Percentiles rank a stretch among this genome's conserved stretches.
Evolutionary conservation across 2,888 invertebrate genomes (phyloP).

Genomic region (Erebia ligea): DNA sequence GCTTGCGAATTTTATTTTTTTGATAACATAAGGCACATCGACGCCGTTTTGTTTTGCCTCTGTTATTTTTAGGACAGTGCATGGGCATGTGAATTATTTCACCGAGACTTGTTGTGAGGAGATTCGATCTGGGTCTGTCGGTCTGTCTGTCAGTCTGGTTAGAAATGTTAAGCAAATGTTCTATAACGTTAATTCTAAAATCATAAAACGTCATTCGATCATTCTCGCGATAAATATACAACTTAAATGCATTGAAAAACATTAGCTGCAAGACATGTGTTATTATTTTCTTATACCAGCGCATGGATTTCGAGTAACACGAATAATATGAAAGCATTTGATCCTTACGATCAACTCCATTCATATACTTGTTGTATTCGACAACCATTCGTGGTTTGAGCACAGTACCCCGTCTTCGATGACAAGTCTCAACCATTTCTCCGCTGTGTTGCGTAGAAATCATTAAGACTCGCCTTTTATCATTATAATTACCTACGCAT

Average conservation of each 20-base stretch:
- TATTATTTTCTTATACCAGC: neutral
- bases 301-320: neutral
- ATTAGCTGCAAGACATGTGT: neutral
- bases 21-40: too few species aligned
- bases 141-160: too few species aligned
- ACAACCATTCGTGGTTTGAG: neutral
- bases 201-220: neutral
- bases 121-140: too few species aligned
- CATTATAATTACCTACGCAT: neutral
- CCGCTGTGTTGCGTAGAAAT: neutral
- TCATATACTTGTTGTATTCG: slow-evolving; percentile 1
- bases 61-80: too few species aligned
- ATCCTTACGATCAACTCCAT: neutral
- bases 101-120: too few species aligned
- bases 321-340: neutral
- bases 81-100: too few species aligned
- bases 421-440: neutral
- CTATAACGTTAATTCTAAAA: too few species aligned
- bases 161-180: too few species aligned
- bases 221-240: neutral
- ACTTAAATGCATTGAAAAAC: neutral
- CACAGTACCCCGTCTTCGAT: too few species aligned
- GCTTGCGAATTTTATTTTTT: too few species aligned
- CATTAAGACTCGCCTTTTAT: neutral
- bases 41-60: too few species aligned